A percentile compares a stretch with the other conserved stretches of the same genome.
Evolutionary conservation across 2,888 invertebrate species (phyloP).

Genomic region (Acanthosepion pharaonis): DNA sequence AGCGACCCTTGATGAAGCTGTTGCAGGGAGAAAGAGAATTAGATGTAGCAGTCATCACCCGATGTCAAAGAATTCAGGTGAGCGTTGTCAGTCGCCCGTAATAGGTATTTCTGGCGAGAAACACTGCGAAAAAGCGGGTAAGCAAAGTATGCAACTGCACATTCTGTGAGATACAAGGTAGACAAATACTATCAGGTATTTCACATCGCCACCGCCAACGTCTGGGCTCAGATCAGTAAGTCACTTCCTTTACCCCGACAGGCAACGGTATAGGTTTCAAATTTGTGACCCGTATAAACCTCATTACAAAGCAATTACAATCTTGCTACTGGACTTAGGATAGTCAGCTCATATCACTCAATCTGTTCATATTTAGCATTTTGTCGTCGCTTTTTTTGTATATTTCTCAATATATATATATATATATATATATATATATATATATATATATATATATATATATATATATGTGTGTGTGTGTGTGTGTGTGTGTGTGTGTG

Average conservation of each 20-base stretch:
- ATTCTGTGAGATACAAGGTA: not conserved
- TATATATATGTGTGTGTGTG: no score
- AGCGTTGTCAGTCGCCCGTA: not conserved
- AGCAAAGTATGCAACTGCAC: not conserved
- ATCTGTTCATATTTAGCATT: no score
- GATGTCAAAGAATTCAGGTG: not conserved
- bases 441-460: no score
- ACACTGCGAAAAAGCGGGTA: rapidly evolving
- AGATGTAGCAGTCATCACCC: not conserved
- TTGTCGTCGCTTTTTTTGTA: no score
- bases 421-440: no score
- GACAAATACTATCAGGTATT: not conserved
- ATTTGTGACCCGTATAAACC: not conserved
- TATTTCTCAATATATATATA: no score
- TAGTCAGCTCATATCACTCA: not conserved
- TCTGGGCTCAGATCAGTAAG: not conserved
- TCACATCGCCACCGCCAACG: not conserved
- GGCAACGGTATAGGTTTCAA: not conserved
- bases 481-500: no score
- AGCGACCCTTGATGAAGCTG: no score
- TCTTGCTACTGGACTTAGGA: not conserved
- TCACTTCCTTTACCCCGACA: rapidly evolving
- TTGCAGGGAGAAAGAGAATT: not conserved
- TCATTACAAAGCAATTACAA: not conserved
- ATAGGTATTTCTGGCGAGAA: not conserved